Evolutionary conservation across 2,113 vertebrate genomes (phyloP).

Genomic region (Sander lucioperca): DNA sequence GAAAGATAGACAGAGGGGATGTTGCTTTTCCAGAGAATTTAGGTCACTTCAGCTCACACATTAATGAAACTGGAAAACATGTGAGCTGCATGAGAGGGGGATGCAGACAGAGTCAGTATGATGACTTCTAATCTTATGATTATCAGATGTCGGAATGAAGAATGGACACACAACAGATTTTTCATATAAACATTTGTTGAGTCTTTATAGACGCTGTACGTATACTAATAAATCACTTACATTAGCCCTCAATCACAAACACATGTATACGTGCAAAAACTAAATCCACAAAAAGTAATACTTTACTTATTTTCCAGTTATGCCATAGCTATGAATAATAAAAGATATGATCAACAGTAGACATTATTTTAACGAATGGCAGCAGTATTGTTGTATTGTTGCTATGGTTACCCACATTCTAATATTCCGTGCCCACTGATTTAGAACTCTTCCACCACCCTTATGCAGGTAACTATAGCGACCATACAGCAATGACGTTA

Average conservation of each 20-base stretch:
- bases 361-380: too few species aligned
- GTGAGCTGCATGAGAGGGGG: background rate
- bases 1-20: slow-evolving; percentile 20
- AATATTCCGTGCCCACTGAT: too few species aligned
- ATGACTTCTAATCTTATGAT: background rate
- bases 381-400: too few species aligned
- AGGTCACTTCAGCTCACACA: slow-evolving; percentile 29
- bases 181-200: background rate
- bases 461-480: too few species aligned
- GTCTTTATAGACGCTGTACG: background rate
- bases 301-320: background rate
- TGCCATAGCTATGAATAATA: background rate
- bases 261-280: background rate
- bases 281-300: too few species aligned
- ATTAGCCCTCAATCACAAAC: background rate
- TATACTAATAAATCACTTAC: background rate
- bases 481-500: too few species aligned
- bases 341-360: background rate
- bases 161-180: background rate
- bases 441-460: too few species aligned
- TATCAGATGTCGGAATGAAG: background rate
- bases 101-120: slow-evolving; percentile 5
- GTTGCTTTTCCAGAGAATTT: slow-evolving; percentile 44
- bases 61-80: background rate
- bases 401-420: too few species aligned